These are phyloP conservation scores for Pristionchus exspectatus DNA, from an alignment of 2,888 invertebrate genomes.

Conservation along the genomic window DNA sequence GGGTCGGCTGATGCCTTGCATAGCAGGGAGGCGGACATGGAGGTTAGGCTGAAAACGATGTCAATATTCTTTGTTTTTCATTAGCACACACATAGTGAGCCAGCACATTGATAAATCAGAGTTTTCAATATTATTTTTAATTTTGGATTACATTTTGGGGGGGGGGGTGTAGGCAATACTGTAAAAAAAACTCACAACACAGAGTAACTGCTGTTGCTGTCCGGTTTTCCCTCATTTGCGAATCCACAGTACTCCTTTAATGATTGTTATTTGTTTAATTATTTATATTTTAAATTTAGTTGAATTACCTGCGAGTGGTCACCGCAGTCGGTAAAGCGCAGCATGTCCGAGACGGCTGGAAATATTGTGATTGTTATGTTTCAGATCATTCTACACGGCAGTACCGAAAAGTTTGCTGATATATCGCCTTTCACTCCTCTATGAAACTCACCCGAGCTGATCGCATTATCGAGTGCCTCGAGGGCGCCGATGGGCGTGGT, in stretches of 20 bases:
- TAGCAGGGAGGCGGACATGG: constrained; percentile 71
- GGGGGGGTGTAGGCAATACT: no score
- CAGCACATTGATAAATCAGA: no score
- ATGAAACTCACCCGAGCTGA: constrained; percentile 56
- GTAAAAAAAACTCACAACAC: constrained; percentile 62
- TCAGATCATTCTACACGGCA: no score
- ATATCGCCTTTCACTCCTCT: no score
- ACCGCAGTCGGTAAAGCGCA: constrained; percentile 71
- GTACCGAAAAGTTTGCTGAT: no score
- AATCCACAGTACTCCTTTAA: constrained; percentile 68
- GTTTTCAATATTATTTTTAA: no score
- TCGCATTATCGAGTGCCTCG: constrained; percentile 59
- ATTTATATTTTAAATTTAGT: background rate
- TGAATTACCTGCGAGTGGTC: constrained; percentile 46
- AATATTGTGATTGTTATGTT: no score
- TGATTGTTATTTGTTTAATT: background rate
- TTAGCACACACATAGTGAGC: no score
- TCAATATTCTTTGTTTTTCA: no score
- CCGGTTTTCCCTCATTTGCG: constrained; percentile 68
- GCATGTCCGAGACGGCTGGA: constrained; percentile 68
- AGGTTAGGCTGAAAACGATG: constrained; percentile 69
- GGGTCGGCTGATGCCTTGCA: constrained; percentile 74
- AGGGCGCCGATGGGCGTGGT: constrained; percentile 2
- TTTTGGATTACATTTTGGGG: no score
- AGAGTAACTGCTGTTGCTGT: constrained; percentile 57